Conservation (phyloP, 2,797 vertebrate genomes). For the Anguilla marmorata region DNA sequence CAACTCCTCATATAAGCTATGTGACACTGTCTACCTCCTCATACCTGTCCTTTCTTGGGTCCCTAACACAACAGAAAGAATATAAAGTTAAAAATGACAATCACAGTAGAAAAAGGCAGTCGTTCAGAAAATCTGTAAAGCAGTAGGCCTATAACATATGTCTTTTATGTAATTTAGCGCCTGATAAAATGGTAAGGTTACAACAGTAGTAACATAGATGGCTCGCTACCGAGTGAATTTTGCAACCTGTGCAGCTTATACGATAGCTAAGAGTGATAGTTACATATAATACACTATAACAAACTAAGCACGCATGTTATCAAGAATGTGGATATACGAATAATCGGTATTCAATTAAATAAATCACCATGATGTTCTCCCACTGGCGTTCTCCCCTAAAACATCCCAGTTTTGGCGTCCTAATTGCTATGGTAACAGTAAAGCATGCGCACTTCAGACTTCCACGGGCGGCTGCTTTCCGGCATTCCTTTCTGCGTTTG, state of each 20-base stretch:
- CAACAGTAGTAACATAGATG: neutral
- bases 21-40: slow-evolving; percentile 20
- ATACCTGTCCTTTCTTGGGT: slow-evolving; percentile 55
- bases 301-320: neutral
- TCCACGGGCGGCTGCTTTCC: neutral
- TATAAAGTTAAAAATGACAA: slow-evolving; percentile 37
- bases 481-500: slow-evolving; percentile 39
- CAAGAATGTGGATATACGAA: neutral
- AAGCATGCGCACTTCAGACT: slow-evolving; percentile 48
- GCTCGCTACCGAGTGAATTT: neutral
- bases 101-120: neutral
- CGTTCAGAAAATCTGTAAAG: neutral
- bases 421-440: slow-evolving; percentile 50
- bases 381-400: too few relatives aligned
- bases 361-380: slow-evolving; percentile 51
- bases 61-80: slow-evolving; percentile 44
- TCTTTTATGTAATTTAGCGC: too few relatives aligned
- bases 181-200: too few relatives aligned
- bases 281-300: neutral
- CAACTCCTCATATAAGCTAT: neutral
- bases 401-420: slow-evolving; percentile 28
- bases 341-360: neutral
- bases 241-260: neutral
- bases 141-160: neutral
- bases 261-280: neutral